phyloP scores from a whole-genome alignment of 2,888 invertebrate genomes.

The Ptilodon capucinus region DNA sequence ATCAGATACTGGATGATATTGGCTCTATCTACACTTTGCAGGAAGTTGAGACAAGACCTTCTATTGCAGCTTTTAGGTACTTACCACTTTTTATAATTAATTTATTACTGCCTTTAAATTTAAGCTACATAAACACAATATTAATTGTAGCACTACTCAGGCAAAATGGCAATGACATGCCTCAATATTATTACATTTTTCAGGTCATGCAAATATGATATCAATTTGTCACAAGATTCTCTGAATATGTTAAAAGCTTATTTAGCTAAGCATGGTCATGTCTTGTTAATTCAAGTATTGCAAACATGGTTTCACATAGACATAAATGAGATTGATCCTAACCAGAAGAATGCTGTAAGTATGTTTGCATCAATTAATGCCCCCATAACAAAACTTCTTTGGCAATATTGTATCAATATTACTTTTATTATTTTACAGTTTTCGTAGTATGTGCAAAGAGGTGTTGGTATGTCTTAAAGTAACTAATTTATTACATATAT shows the following conservation, averaged over 20 bases:
- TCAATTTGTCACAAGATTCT: slow-evolving; percentile 86
- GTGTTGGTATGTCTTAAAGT: too few species aligned
- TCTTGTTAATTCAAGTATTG: slow-evolving; percentile 86
- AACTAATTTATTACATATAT: neutral
- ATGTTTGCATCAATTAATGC: slow-evolving; percentile 5
- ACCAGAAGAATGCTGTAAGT: slow-evolving; percentile 65
- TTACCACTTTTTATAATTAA: neutral
- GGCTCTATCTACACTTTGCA: slow-evolving; percentile 81
- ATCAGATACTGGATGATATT: slow-evolving; percentile 77
- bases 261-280: slow-evolving; percentile 86
- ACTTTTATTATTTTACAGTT: too few species aligned
- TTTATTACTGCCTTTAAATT: too few species aligned
- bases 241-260: slow-evolving; percentile 84
- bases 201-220: slow-evolving; percentile 88
- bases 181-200: slow-evolving; percentile 28
- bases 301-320: slow-evolving; percentile 85
- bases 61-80: slow-evolving; percentile 84
- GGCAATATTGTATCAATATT: too few species aligned
- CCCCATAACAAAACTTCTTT: too few species aligned
- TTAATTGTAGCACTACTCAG: neutral
- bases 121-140: too few species aligned
- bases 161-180: neutral
- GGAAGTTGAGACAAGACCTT: slow-evolving; percentile 83
- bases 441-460: too few species aligned
- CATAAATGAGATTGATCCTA: slow-evolving; percentile 74